A percentile compares a stretch with the other conserved stretches of the same genome.
phyloP scores from a whole-genome alignment of 1,140 invertebrate genomes.

The Euwallacea fornicatus region DNA sequence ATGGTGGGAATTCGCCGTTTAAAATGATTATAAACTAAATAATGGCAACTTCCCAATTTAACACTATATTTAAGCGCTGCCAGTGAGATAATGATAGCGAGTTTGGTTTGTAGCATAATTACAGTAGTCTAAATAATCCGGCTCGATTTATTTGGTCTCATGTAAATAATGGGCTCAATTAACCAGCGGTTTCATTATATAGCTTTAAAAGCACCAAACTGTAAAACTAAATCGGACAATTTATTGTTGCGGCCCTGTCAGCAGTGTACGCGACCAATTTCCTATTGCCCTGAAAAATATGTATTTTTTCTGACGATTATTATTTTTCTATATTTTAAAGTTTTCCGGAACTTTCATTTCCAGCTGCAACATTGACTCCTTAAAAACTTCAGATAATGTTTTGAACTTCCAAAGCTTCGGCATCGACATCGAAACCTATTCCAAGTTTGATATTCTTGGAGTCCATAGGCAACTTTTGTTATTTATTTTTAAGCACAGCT shows the following conservation, averaged over 20 bases:
- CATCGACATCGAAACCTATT: neutral
- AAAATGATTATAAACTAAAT: too few species aligned
- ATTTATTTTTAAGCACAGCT: neutral
- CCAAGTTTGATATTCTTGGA: neutral
- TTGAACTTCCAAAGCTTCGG: too few species aligned
- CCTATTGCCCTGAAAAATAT: too few species aligned
- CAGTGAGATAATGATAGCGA: too few species aligned
- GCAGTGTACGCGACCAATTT: too few species aligned
- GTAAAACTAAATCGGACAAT: neutral
- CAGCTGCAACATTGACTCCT: too few species aligned
- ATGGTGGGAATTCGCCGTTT: too few species aligned
- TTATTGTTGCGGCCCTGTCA: neutral
- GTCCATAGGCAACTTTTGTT: neutral
- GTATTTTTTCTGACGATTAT: too few species aligned
- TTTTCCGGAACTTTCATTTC: neutral
- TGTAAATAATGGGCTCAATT: conserved; percentile 4
- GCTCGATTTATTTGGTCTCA: neutral
- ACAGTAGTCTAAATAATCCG: neutral
- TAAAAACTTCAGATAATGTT: too few species aligned
- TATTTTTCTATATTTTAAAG: neutral
- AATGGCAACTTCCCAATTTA: too few species aligned
- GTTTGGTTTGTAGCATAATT: neutral
- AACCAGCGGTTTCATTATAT: neutral
- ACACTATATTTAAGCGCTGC: too few species aligned
- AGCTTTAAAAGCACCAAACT: neutral